These are phyloP conservation scores for Eulemur macaco DNA, from an alignment of 2,113 vertebrate genomes.

Conservation along the genomic window DNA sequence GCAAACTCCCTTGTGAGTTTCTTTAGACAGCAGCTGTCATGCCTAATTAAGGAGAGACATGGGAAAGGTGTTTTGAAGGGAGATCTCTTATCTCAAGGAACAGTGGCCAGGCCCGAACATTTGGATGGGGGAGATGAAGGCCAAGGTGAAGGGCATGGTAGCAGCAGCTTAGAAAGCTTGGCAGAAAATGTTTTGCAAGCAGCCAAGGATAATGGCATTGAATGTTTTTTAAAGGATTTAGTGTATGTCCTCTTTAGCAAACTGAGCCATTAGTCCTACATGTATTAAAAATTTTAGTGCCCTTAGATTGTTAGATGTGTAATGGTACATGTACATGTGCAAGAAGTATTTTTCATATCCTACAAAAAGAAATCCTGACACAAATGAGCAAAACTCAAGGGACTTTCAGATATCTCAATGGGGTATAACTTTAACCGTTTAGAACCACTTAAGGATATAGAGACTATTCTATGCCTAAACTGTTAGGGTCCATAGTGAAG, in stretches of 20 bases:
- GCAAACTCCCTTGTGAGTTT: not conserved
- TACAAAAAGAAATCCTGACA: not conserved
- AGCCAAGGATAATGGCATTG: not conserved
- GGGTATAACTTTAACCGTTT: not conserved
- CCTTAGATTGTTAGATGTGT: not conserved
- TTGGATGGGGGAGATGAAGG: slow-evolving; percentile 24
- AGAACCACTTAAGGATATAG: not conserved
- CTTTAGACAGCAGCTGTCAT: slow-evolving; percentile 30
- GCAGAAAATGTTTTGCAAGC: not conserved
- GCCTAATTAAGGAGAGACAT: slow-evolving; percentile 50
- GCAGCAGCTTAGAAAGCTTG: not conserved
- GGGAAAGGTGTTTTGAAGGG: slow-evolving; percentile 51
- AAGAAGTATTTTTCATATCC: not conserved
- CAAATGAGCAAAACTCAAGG: not conserved
- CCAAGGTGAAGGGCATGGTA: not conserved
- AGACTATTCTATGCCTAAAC: not conserved
- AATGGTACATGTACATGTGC: not conserved
- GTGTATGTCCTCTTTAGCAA: not conserved
- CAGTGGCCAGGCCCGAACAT: not conserved
- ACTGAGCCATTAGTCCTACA: not conserved
- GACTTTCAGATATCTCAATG: not conserved
- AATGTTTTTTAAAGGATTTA: not conserved
- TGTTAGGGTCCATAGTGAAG: slow-evolving; percentile 51
- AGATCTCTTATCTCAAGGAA: slow-evolving; percentile 53
- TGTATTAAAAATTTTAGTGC: not conserved